These are phyloP conservation scores for Tokudaia muenninki DNA, from an alignment of 2,797 vertebrate species.

Conservation along the genomic window DNA sequence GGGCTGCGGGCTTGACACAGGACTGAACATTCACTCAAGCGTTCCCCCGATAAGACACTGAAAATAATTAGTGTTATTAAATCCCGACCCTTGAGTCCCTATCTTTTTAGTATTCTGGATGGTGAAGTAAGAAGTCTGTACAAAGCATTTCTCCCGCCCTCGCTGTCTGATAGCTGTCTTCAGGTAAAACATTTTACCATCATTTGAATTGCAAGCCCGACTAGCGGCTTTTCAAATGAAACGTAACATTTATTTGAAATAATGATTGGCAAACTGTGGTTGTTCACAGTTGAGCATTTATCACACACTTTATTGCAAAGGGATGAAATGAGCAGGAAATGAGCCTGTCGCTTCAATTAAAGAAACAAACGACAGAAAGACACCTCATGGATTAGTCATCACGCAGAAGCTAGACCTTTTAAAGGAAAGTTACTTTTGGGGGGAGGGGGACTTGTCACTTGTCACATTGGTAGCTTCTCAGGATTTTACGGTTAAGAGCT, in stretches of 20 bases:
- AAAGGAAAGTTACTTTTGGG: constrained; percentile 46
- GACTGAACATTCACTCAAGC: constrained; percentile 40
- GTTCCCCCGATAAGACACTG: constrained; percentile 41
- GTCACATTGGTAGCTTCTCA: constrained; percentile 28
- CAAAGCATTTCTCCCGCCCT: neutral
- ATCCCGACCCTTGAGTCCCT: constrained; percentile 51
- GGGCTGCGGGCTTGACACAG: neutral
- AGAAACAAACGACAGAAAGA: neutral
- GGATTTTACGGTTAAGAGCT: constrained; percentile 53
- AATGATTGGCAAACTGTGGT: constrained; percentile 41
- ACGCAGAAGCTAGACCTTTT: constrained; percentile 65
- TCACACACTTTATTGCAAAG: constrained; percentile 56
- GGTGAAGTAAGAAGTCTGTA: neutral
- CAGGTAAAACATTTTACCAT: neutral
- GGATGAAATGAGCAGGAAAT: constrained; percentile 56
- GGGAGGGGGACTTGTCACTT: constrained; percentile 38
- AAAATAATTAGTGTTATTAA: constrained; percentile 64
- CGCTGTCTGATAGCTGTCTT: neutral
- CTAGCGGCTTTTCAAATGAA: neutral
- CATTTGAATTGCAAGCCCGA: constrained; percentile 34
- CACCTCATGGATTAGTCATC: constrained; percentile 36
- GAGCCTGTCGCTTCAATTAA: constrained; percentile 53
- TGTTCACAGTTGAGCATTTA: constrained; percentile 61
- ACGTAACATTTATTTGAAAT: constrained; percentile 61
- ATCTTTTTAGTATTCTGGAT: constrained; percentile 40